A percentile compares a stretch with the other conserved stretches of the same genome.
These are phyloP conservation scores for Synodontis membranacea DNA, from an alignment of 2,113 vertebrate genomes.

Conservation along the genomic window DNA sequence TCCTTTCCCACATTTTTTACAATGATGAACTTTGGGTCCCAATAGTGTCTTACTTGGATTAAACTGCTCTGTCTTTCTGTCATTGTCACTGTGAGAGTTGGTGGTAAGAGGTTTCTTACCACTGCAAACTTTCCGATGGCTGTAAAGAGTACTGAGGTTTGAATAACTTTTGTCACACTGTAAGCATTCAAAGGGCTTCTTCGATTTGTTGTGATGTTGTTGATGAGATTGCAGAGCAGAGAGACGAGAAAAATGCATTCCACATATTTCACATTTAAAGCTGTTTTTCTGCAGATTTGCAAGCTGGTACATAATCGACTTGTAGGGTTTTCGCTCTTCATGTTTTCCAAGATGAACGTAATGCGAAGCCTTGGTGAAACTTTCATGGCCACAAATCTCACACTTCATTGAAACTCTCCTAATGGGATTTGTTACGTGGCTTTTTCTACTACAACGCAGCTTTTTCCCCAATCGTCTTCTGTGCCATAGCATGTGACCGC, in stretches of 20 bases:
- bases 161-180: conserved; percentile 66
- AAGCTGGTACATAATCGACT: conserved; percentile 51
- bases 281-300: conserved; percentile 59
- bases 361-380: conserved; percentile 56
- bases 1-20: conserved; percentile 74
- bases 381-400: conserved; percentile 64
- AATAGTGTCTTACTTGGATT: conserved; percentile 78
- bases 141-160: conserved; percentile 63
- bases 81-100: neutral
- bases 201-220: conserved; percentile 63
- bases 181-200: conserved; percentile 66
- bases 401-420: conserved; percentile 53
- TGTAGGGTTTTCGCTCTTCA: conserved; percentile 44
- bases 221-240: conserved; percentile 73
- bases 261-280: conserved; percentile 66
- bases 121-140: conserved; percentile 64
- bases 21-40: conserved; percentile 75
- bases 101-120: conserved; percentile 13
- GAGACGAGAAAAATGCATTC: conserved; percentile 65
- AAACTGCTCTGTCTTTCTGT: conserved; percentile 62
- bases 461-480: conserved; percentile 60
- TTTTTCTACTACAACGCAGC: conserved; percentile 44
- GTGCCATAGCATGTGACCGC: conserved; percentile 74
- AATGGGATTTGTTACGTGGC: conserved; percentile 9
- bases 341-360: conserved; percentile 62